phyloP scores from a whole-genome alignment of 2,888 invertebrate genomes.

The Volucella inflata region DNA sequence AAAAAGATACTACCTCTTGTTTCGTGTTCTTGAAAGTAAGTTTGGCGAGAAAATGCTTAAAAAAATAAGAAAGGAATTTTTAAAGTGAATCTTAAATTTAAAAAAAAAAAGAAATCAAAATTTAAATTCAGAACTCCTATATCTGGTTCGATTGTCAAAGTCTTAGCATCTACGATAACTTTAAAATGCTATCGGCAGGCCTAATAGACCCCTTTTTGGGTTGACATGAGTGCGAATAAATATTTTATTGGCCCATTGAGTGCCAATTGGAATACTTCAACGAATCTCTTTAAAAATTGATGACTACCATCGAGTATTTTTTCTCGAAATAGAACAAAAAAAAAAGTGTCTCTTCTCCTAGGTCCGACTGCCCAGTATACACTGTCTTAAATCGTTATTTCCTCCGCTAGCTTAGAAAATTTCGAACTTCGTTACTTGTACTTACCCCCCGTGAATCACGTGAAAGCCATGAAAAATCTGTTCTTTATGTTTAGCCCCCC shows the following conservation, averaged over 20 bases:
- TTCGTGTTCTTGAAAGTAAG: no score
- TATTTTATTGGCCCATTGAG: not conserved
- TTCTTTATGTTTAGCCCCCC: constrained; percentile 44
- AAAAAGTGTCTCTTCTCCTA: no score
- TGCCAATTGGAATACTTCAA: constrained; percentile 13
- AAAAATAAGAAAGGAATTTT: no score
- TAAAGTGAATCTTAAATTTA: no score
- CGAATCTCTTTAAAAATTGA: constrained; percentile 31
- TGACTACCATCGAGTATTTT: constrained; percentile 36
- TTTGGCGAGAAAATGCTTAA: no score
- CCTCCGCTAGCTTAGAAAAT: constrained; percentile 43
- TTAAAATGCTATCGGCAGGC: no score
- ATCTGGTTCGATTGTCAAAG: no score
- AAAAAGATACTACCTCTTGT: no score
- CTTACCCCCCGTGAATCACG: constrained; percentile 29
- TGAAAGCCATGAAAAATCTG: constrained; percentile 55
- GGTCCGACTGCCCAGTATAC: no score
- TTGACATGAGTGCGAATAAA: not conserved
- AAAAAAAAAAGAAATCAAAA: no score
- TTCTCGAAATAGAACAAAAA: not conserved
- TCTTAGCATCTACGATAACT: no score
- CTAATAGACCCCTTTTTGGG: not conserved
- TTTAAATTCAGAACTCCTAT: no score
- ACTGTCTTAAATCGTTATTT: constrained; percentile 32
- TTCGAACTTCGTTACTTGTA: constrained; percentile 28